Percentiles rank a stretch among this genome's conserved stretches.
Conservation (phyloP, 2,888 invertebrate genomes). For the Cabera pusaria region DNA sequence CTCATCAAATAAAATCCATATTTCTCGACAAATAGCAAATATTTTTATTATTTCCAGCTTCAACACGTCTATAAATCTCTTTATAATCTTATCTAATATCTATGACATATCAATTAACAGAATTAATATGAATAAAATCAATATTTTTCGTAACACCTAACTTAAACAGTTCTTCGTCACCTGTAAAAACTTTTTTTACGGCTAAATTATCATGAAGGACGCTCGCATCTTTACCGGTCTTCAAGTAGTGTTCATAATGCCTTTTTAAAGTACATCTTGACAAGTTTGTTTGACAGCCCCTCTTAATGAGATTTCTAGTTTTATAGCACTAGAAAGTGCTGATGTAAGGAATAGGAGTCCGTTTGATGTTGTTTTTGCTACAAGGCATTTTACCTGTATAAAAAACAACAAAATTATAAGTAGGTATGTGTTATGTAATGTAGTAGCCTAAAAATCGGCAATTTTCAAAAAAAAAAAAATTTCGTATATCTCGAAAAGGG, state of each 20-base stretch:
- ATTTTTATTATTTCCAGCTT: neutral
- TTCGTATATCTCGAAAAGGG: too few relatives aligned
- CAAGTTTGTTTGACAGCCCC: conserved; percentile 10
- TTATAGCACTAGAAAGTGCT: conserved; percentile 11
- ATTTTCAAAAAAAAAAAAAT: too few relatives aligned
- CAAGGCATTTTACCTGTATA: neutral
- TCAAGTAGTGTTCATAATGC: conserved; percentile 14
- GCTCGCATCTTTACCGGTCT: conserved; percentile 4
- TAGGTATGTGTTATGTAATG: too few relatives aligned
- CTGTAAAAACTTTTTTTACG: conserved; percentile 4
- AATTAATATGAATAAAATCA: too few relatives aligned
- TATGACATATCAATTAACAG: too few relatives aligned
- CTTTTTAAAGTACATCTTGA: conserved; percentile 13
- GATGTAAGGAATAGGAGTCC: conserved; percentile 7
- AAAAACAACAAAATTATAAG: too few relatives aligned
- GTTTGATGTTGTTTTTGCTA: conserved; percentile 8
- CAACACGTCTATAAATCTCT: too few relatives aligned
- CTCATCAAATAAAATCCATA: conserved; percentile 1
- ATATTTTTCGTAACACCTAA: neutral
- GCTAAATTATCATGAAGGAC: conserved; percentile 1
- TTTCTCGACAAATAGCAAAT: conserved; percentile 1
- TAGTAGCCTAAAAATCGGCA: too few relatives aligned
- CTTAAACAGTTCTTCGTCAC: conserved; percentile 6
- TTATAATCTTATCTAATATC: too few relatives aligned
- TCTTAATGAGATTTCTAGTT: conserved; percentile 13